phyloP scores from a whole-genome alignment of 2,888 invertebrate species.

The Bellardia bayeri region DNA sequence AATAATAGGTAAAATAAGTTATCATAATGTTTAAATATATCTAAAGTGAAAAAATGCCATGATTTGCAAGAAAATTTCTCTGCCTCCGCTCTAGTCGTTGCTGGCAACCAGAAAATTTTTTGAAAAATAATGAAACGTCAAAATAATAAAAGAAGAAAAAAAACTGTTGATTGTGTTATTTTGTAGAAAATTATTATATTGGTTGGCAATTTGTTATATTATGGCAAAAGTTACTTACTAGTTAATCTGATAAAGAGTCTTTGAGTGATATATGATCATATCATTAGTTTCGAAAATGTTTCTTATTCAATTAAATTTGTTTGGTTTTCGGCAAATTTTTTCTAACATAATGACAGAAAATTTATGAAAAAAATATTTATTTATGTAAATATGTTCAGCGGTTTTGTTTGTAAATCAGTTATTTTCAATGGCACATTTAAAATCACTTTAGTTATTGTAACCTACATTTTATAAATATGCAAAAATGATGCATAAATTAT shows the following conservation, averaged over 20 bases:
- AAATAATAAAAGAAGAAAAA: background rate
- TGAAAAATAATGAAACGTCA: background rate
- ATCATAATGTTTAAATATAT: conserved; percentile 60
- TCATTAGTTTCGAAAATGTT: conserved; percentile 37
- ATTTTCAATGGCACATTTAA: no score
- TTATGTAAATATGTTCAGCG: no score
- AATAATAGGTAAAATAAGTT: conserved; percentile 66
- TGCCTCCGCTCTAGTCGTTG: background rate
- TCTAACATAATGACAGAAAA: no score
- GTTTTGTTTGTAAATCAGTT: no score
- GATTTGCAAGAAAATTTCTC: conserved; percentile 64
- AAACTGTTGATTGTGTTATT: conserved; percentile 70
- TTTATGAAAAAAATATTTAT: no score
- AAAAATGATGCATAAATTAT: background rate
- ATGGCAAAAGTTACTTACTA: conserved; percentile 43
- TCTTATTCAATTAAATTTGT: conserved; percentile 21
- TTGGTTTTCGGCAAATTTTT: background rate
- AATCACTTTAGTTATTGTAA: background rate
- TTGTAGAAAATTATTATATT: conserved; percentile 68
- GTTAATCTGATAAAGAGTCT: conserved; percentile 66
- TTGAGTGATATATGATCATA: conserved; percentile 66
- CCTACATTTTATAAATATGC: background rate
- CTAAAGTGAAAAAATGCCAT: conserved; percentile 45
- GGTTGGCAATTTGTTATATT: conserved; percentile 69
- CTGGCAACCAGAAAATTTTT: conserved; percentile 15